phyloP scores from a whole-genome alignment of 2,888 invertebrate genomes.

The Drosophila leonis region DNA sequence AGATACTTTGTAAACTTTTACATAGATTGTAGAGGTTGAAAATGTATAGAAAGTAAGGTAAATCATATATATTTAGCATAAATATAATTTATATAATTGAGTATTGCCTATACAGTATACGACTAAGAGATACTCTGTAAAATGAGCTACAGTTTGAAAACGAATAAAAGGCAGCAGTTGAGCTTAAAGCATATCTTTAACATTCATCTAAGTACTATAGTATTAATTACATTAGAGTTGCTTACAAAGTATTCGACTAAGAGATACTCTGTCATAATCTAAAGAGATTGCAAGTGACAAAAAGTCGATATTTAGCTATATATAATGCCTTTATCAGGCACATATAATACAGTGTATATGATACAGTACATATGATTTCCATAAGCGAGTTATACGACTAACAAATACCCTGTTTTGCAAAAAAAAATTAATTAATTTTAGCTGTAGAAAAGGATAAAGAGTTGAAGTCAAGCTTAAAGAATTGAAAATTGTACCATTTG shows the following conservation, averaged over 20 bases:
- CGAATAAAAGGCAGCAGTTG: neutral
- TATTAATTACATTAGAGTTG: constrained; percentile 1
- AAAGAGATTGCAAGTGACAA: too few species aligned
- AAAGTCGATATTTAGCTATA: neutral
- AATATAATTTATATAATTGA: neutral
- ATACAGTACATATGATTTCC: too few species aligned
- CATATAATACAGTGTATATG: too few species aligned
- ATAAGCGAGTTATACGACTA: neutral
- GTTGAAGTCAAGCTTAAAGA: neutral
- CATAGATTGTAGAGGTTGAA: neutral
- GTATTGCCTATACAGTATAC: neutral
- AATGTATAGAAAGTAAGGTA: too few species aligned
- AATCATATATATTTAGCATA: neutral
- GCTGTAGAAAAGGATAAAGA: neutral
- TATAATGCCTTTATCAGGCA: too few species aligned
- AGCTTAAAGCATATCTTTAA: neutral
- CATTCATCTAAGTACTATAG: constrained; percentile 1
- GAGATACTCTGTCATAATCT: neutral
- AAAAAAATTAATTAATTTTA: too few species aligned
- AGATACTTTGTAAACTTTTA: neutral
- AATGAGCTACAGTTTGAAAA: too few species aligned
- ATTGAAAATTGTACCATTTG: neutral
- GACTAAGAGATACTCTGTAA: neutral
- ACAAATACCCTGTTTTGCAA: neutral
- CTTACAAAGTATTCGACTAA: neutral